phyloP scores from a whole-genome alignment of 2,888 invertebrate species.

The Heliconius aoede region DNA sequence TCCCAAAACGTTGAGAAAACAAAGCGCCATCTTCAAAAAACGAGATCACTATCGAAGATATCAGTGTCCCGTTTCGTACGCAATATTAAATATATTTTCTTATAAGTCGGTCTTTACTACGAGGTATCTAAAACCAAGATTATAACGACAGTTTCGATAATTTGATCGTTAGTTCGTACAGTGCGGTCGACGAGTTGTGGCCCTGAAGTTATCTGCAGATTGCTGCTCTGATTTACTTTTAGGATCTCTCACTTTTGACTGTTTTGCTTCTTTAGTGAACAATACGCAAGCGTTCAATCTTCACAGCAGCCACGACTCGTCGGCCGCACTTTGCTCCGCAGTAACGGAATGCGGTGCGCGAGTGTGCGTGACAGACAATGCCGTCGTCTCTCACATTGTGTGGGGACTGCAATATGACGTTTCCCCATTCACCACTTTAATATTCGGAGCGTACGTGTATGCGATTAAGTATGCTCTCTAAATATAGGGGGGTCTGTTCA shows the following conservation, averaged over 20 bases:
- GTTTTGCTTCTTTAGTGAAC: neutral
- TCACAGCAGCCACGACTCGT: neutral
- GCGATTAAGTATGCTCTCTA: conserved; percentile 80
- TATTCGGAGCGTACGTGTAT: conserved; percentile 76
- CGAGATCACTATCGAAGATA: conserved; percentile 57
- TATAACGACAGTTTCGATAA: conserved; percentile 19
- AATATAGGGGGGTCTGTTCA: conserved; percentile 76
- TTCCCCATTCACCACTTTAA: conserved; percentile 78
- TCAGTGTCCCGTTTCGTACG: conserved; percentile 55
- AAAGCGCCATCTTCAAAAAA: conserved; percentile 50
- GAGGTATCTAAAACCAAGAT: conserved; percentile 29
- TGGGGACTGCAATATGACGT: conserved; percentile 77
- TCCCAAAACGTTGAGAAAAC: conserved; percentile 47
- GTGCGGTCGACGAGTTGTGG: neutral
- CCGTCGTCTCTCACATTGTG: conserved; percentile 65
- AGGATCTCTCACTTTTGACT: neutral
- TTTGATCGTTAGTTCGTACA: conserved; percentile 38
- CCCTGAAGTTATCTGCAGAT: neutral
- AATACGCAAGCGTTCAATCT: neutral
- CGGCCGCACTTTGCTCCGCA: conserved; percentile 8
- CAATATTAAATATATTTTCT: conserved; percentile 44
- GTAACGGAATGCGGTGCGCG: conserved; percentile 51
- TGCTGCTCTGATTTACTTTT: neutral
- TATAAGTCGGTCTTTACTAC: conserved; percentile 33
- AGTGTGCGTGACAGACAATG: conserved; percentile 51